A percentile compares a stretch with the other conserved stretches of the same genome.
These are phyloP conservation scores for Orthonyx spaldingii DNA, from an alignment of 2,113 vertebrate species.

Conservation along the genomic window DNA sequence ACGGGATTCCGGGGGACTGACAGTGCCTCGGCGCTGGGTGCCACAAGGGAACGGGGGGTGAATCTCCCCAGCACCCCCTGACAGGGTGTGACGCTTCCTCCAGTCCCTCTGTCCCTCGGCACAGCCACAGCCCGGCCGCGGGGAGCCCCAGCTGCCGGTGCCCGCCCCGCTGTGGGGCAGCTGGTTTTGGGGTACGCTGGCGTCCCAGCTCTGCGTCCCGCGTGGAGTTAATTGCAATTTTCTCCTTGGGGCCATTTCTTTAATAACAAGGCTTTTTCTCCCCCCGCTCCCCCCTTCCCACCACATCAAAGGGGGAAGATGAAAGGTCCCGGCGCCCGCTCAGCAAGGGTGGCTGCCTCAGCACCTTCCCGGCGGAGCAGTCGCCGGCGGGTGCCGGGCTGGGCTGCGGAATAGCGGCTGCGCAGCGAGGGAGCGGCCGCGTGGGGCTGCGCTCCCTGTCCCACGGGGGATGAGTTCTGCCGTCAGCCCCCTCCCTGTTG, in stretches of 20 bases:
- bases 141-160: not conserved
- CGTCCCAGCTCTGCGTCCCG: not conserved
- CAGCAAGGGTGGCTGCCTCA: conserved; percentile 39
- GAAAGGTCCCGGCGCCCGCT: conserved; percentile 17
- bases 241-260: conserved; percentile 36
- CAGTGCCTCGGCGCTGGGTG: not conserved
- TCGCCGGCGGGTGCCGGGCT: not conserved
- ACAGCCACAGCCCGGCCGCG: not conserved
- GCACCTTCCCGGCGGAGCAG: not conserved
- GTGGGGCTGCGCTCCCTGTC: not conserved
- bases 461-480: not conserved
- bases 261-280: conserved; percentile 24
- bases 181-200: not conserved
- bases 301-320: conserved; percentile 56
- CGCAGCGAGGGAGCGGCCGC: not conserved
- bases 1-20: not conserved
- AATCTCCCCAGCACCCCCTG: not conserved
- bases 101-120: fast-evolving
- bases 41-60: not conserved
- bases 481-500: fast-evolving
- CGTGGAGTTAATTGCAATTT: conserved; percentile 14
- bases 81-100: not conserved
- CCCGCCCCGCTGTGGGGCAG: not conserved
- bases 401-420: conserved; percentile 19
- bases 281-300: not conserved